Evolutionary conservation across 2,888 invertebrate genomes (phyloP), one percentile per base, ranked within the genome.

Genomic region (Hemistola chrysoprasaria): DNA sequence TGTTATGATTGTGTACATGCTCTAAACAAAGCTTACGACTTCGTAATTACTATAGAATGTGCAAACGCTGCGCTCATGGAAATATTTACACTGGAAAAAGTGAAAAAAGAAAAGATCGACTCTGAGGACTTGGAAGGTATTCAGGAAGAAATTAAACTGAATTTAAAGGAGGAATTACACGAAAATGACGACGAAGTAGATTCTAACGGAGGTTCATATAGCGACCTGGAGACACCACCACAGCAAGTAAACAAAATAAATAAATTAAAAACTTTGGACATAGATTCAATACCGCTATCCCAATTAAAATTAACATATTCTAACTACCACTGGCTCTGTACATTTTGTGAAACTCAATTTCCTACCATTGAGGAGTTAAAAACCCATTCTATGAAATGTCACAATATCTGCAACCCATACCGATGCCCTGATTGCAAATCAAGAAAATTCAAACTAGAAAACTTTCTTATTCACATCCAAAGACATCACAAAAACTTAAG

Each of bases 381-480:
- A 39, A 76, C 78, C 3, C 93, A 94, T 68, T 91, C 92, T 16
- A 82, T 90, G 50, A 78, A 84, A 23, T 85, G 86, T 36, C 93
- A 93, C 56, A 88, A 90, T 40, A 90, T 91, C 46, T 88, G 91
- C 32, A 90, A 92, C 8, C 90, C 92, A 25, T 93, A 91, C 60
- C 85, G 90, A 59, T 94, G 94, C 60, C 90, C 90, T 0, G 92
- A 93, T 56, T 94, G 94, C 53, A 78, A 78, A 27, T 51, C 58
- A 0, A 64, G 71, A 1, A 83, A 75, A 36, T 39, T 76, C 23
- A 41, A 59, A 6, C 54, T 84, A 0, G 69, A 80, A 9, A 65
- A 55, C 7, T 83, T 81, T 22, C 8, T 83, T 1, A 45, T 65
- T 2, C 94, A 94, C 55, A 90, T 93, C 0, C 87, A 87, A 57